Evolutionary conservation across 2,888 invertebrate species (phyloP), one percentile per base, ranked within the genome.

Genomic region (Latrodectus hesperus): DNA sequence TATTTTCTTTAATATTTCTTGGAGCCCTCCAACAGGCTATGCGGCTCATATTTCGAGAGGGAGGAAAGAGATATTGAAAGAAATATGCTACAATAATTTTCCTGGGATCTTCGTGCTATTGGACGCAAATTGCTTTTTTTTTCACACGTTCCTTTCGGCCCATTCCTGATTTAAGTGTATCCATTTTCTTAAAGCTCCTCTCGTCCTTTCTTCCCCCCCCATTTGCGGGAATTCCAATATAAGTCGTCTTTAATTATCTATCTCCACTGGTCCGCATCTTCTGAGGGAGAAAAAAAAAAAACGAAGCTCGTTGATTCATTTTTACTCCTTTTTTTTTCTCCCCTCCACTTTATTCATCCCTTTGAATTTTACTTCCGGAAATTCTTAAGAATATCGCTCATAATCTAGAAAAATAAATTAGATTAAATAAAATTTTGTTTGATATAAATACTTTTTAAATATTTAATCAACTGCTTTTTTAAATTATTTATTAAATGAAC

Each of bases 121-220:
- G 38, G 65, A 76, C 76, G 74, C 55, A 75, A 75, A 75, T 75
- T 75, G 74, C 74, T 75, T 55, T 75, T 38, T 38, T 38, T 55
- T 60, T 60, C 74, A 26, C 74, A 38, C 60, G 51, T 38, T 38
- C 49, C 51, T 49, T 49, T 65, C 12, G 51, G 1, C 60, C 60
- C 60, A 60, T n/a, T n/a, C 60, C 60, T 60, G 49, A 65, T 76
- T 65, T 64, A 76, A 65, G 76, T 26, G 51, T 22, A 17, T 51
- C 49, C 76, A 38, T 65, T 76, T 65, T 64, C 65, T 17, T 12
- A 17, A 38, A 17, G 16, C 14, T 17, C 16, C 51, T 76, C n/a
- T 5, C 51, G 49, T 76, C 10, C 76, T 26, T 60, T 60, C 26
- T 55, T 38, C 65, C 70, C 38, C 38, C n/a, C n/a, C 12, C 60